These are phyloP conservation scores for Archaeoteleia sp. DNA, from an alignment of 2,888 invertebrate species.

Conservation along the genomic window DNA sequence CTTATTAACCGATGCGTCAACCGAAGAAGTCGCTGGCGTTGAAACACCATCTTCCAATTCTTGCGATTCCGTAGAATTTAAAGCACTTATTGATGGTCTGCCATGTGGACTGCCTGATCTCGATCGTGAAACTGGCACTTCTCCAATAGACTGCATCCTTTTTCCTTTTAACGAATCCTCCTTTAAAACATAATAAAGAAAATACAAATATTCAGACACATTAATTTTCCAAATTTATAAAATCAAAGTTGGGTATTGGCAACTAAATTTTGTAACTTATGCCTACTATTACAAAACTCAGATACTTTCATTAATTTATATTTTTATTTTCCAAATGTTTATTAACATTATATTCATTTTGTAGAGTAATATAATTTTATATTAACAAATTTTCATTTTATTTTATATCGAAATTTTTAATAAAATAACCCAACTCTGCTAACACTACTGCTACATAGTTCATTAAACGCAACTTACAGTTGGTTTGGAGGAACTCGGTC, in stretches of 20 bases:
- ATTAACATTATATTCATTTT: too few relatives aligned
- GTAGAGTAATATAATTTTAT: too few relatives aligned
- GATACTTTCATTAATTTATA: too few relatives aligned
- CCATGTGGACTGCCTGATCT: constrained; percentile 64
- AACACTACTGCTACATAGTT: too few relatives aligned
- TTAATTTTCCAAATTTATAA: background rate
- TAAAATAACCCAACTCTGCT: too few relatives aligned
- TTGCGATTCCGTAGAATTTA: constrained; percentile 63
- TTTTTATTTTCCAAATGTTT: too few relatives aligned
- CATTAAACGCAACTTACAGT: constrained; percentile 64
- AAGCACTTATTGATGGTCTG: constrained; percentile 65
- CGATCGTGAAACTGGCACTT: constrained; percentile 60
- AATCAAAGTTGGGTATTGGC: too few relatives aligned
- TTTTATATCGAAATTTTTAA: too few relatives aligned
- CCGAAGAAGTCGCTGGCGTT: constrained; percentile 54
- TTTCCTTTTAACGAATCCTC: constrained; percentile 66
- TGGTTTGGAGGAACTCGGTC: constrained; percentile 70
- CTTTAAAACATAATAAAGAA: constrained; percentile 49
- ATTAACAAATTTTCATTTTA: too few relatives aligned
- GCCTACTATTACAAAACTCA: too few relatives aligned
- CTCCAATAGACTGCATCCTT: constrained; percentile 66
- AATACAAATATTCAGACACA: too few relatives aligned
- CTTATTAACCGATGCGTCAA: constrained; percentile 53
- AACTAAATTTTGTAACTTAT: too few relatives aligned
- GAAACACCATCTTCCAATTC: constrained; percentile 66